A percentile compares a stretch with the other conserved stretches of the same genome.
Conservation (phyloP, 1,140 invertebrate genomes). For the Philaenus spumarius region DNA sequence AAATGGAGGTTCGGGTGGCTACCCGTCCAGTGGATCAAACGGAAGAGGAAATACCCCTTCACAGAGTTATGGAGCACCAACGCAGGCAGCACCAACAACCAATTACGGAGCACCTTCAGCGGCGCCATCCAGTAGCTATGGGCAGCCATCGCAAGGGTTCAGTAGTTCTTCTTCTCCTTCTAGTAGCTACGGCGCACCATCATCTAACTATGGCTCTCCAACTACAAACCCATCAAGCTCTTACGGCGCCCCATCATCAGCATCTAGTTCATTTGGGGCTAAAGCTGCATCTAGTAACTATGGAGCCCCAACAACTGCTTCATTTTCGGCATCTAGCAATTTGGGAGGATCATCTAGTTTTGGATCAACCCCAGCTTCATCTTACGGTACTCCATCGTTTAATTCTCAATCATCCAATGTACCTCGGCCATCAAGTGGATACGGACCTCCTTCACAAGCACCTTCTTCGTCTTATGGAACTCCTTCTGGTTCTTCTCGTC, state of each 20-base stretch:
- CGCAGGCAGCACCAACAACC: slow-evolving; percentile 8
- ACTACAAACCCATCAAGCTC: slow-evolving; percentile 3
- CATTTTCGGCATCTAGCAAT: neutral
- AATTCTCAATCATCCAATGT: neutral
- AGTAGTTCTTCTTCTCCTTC: neutral
- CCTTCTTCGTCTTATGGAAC: slow-evolving; percentile 15
- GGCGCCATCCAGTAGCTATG: slow-evolving; percentile 18
- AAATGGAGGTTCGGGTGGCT: too few species aligned
- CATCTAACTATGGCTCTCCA: too few species aligned
- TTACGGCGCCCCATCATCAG: slow-evolving; percentile 12
- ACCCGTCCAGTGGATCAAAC: too few species aligned
- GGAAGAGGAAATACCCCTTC: slow-evolving; percentile 3
- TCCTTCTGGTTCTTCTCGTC: neutral
- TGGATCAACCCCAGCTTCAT: neutral
- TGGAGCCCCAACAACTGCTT: slow-evolving; percentile 10
- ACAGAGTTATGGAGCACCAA: neutral
- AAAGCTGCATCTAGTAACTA: slow-evolving; percentile 16
- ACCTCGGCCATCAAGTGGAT: neutral
- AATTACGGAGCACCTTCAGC: slow-evolving; percentile 10
- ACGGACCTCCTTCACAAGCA: slow-evolving; percentile 16
- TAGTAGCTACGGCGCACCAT: neutral
- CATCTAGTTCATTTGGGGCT: neutral
- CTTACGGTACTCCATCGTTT: slow-evolving; percentile 14
- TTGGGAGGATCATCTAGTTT: too few species aligned
- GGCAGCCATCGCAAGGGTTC: slow-evolving; percentile 4